Percentiles rank a stretch among this genome's conserved stretches.
phyloP scores from a whole-genome alignment of 2,797 vertebrate genomes.

The Macropus fuliginosus region DNA sequence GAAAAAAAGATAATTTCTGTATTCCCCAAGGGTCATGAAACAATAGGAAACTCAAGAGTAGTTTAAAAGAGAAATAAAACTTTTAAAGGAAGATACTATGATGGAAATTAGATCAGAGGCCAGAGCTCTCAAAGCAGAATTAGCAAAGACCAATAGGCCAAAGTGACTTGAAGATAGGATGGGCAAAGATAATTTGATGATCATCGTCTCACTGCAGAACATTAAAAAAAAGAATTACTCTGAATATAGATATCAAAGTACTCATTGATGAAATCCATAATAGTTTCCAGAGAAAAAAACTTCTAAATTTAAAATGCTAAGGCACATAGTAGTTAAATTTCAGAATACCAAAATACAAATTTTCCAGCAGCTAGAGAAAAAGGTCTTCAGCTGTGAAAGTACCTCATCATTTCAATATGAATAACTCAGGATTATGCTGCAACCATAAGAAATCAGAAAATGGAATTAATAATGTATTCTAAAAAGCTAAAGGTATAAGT shows the following conservation, averaged over 20 bases:
- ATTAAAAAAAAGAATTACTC: not conserved
- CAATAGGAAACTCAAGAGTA: not conserved
- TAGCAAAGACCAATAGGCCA: not conserved
- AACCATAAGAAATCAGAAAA: not conserved
- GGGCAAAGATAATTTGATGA: not conserved
- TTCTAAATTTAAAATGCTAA: not conserved
- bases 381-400: not conserved
- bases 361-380: not conserved
- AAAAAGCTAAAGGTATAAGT: not conserved
- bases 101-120: not conserved
- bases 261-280: not conserved
- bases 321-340: not conserved
- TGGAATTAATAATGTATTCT: not conserved
- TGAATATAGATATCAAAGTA: not conserved
- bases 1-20: not conserved
- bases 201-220: not conserved
- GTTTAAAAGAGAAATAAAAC: not conserved
- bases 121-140: not conserved
- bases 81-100: not conserved
- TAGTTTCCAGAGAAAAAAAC: not conserved
- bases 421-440: not conserved
- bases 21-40: not conserved
- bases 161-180: not conserved
- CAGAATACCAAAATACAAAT: not conserved
- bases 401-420: not conserved